A percentile compares a stretch with the other conserved stretches of the same genome.
Conservation (phyloP, 1,140 invertebrate species). For the Scaptomyza graminum region DNA sequence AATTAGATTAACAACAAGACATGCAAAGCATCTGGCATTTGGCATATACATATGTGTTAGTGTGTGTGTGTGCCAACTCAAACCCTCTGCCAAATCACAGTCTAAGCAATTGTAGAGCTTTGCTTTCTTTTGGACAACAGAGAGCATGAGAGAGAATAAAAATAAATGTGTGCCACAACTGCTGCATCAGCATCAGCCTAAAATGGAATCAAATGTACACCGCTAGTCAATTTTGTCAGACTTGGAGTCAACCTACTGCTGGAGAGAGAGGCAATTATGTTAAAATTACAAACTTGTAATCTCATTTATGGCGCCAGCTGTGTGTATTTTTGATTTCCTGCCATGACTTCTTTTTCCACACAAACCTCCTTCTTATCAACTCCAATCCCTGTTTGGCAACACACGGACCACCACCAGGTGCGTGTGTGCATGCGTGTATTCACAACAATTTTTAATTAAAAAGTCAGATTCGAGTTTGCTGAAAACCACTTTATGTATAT, state of each 20-base stretch:
- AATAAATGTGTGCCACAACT: conserved; percentile 52
- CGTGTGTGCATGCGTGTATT: conserved; percentile 18
- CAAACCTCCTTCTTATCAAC: not conserved
- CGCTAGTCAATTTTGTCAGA: not conserved
- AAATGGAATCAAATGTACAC: conserved; percentile 36
- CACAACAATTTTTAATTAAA: conserved; percentile 49
- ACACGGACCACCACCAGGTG: conserved; percentile 21
- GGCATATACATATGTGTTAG: conserved; percentile 2
- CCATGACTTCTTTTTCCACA: conserved; percentile 19
- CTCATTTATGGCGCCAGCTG: conserved; percentile 77
- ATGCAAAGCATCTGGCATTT: conserved; percentile 33
- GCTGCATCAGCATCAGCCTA: conserved; percentile 10
- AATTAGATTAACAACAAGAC: conserved; percentile 39
- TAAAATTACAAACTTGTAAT: conserved; percentile 80
- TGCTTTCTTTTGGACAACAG: conserved; percentile 1
- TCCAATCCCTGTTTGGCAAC: not conserved
- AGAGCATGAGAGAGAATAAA: conserved; percentile 42
- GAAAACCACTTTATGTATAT: conserved; percentile 22
- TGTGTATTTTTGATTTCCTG: conserved; percentile 75
- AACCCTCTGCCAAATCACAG: too few relatives aligned
- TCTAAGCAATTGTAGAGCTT: not conserved
- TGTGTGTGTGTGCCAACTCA: conserved; percentile 1
- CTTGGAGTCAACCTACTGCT: conserved; percentile 14
- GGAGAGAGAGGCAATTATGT: conserved; percentile 57
- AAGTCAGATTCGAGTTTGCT: not conserved